phyloP scores from a whole-genome alignment of 2,113 vertebrate genomes.

The Blennius ocellaris region DNA sequence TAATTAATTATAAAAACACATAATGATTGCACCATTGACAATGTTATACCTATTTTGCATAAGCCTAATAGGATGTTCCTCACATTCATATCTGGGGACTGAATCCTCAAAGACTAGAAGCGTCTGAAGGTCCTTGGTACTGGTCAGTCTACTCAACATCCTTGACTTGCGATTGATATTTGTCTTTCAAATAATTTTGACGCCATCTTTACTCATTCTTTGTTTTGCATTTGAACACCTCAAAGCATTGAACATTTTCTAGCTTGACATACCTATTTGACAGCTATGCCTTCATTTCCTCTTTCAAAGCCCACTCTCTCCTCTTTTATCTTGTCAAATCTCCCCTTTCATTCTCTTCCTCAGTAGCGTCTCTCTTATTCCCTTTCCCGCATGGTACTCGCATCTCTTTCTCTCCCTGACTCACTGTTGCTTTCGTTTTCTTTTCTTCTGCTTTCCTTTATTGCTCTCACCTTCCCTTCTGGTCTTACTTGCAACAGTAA shows the following conservation, averaged over 20 bases:
- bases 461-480: conserved; percentile 38
- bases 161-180: not conserved
- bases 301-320: conserved; percentile 33
- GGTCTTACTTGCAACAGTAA: conserved; percentile 43
- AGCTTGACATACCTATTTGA: conserved; percentile 41
- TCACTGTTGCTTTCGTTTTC: conserved; percentile 3
- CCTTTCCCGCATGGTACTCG: conserved; percentile 15
- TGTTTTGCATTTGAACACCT: conserved; percentile 41
- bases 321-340: conserved; percentile 59
- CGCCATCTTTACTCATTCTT: conserved; percentile 16
- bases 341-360: conserved; percentile 30
- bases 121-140: not conserved
- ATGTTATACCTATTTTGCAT: not conserved
- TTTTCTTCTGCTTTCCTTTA: conserved; percentile 44
- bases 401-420: conserved; percentile 4
- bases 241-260: conserved; percentile 9
- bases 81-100: not conserved
- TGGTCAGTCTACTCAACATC: not conserved
- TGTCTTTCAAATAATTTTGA: conserved; percentile 7
- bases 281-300: conserved; percentile 47
- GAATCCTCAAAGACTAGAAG: not conserved
- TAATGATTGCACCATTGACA: not conserved
- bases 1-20: not conserved
- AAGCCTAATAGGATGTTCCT: not conserved
- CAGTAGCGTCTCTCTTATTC: conserved; percentile 30